These are phyloP conservation scores for Diadema setosum DNA, from an alignment of 35 echinoderm and acorn worm species.

Conservation along the genomic window DNA sequence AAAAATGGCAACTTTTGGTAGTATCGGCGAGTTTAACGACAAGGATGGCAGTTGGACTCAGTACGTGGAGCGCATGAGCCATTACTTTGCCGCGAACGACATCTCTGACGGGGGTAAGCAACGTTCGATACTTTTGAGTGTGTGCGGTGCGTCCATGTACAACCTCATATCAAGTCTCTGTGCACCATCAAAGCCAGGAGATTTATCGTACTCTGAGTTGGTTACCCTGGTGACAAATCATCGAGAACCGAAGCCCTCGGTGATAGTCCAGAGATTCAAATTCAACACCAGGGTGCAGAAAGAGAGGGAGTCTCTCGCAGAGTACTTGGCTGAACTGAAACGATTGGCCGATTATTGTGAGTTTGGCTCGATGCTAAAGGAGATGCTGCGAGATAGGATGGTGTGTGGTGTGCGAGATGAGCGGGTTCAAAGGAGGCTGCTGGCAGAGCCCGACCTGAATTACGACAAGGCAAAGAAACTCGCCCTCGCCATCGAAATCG, in stretches of 20 bases:
- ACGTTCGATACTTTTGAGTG: slow-evolving; percentile 25
- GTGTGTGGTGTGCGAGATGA: slow-evolving; percentile 41
- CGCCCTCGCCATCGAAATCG: too few relatives aligned
- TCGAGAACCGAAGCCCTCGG: slow-evolving; percentile 35
- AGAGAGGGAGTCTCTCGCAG: background rate
- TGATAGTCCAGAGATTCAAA: slow-evolving; percentile 37
- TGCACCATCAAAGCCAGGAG: slow-evolving; percentile 29
- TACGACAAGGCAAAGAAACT: too few relatives aligned
- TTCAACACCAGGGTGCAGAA: slow-evolving; percentile 50
- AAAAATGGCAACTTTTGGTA: background rate
- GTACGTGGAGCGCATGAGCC: slow-evolving; percentile 12
- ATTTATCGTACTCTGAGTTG: slow-evolving; percentile 19
- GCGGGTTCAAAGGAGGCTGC: slow-evolving; percentile 37
- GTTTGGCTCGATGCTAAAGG: slow-evolving; percentile 7
- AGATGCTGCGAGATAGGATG: slow-evolving; percentile 35
- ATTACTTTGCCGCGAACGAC: slow-evolving; percentile 43
- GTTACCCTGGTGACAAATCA: slow-evolving; percentile 35
- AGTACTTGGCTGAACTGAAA: slow-evolving; percentile 38
- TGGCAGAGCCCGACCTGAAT: slow-evolving; percentile 29
- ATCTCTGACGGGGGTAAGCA: slow-evolving; percentile 19
- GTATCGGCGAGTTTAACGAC: slow-evolving; percentile 2
- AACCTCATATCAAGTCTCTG: slow-evolving; percentile 27
- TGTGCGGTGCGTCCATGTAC: background rate
- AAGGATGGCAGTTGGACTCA: slow-evolving; percentile 29
- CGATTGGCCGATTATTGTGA: slow-evolving; percentile 24